Percentiles rank a stretch among this genome's conserved stretches.
Conservation (phyloP, 2,797 vertebrate species). For the Pitangus sulphuratus region DNA sequence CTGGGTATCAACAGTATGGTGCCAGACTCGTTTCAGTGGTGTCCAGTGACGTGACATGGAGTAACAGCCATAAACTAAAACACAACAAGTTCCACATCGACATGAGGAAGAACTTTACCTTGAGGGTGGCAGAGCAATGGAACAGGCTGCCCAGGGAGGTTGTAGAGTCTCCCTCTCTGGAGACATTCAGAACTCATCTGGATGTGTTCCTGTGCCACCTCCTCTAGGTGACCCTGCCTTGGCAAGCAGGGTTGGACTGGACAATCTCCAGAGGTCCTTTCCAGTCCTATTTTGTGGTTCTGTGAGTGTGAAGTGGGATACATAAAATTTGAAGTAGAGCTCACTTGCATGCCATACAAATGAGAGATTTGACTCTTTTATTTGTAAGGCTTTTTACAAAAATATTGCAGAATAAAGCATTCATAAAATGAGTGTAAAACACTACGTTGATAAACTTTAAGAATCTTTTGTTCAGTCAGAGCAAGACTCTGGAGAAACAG, state of each 20-base stretch:
- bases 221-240: background rate
- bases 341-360: background rate
- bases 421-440: background rate
- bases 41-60: background rate
- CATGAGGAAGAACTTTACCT: background rate
- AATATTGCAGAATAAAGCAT: background rate
- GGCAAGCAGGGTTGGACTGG: background rate
- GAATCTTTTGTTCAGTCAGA: background rate
- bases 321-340: background rate
- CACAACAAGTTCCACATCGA: background rate
- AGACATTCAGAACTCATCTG: background rate
- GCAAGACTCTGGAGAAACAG: background rate
- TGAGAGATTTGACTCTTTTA: background rate
- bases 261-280: background rate
- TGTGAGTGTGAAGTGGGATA: background rate
- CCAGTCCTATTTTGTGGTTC: background rate
- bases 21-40: background rate
- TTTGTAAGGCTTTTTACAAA: background rate
- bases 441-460: background rate
- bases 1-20: background rate
- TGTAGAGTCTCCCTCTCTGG: background rate
- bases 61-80: background rate
- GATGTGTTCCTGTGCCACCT: background rate
- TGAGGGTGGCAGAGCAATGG: background rate
- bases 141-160: background rate